Base-by-base conservation (phyloP, 2,888 invertebrate genomes). In the Chironomus tentans region DNA sequence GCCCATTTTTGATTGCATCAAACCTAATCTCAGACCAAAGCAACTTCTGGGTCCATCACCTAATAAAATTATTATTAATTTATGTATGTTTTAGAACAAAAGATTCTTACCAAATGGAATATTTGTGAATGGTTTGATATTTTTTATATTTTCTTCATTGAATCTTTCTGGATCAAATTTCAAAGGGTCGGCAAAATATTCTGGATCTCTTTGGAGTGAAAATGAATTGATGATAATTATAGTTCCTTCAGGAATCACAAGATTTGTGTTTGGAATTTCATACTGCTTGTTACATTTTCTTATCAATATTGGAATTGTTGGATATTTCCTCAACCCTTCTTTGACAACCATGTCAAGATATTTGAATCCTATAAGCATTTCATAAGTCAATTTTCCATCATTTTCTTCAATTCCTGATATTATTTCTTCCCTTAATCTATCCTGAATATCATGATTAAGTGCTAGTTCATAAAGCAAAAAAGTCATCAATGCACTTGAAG, bases 221-320 rank as follows among this genome's bases (percentile, higher is more conserved):
- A 24, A 18, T 15, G 21, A 28, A 28, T 6, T 13, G 3, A 71
- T 18, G 15, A 15, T 4, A 2, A 71, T 10, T 4, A n/a, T 5
- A 2, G 56, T 71, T 0, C 85, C 85, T 77, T 84, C 81, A 70
- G 85, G 85, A 77, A 86, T 83, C 4, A 82, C 79, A 75, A 85
- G 79, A 56, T 83, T 81, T 2, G 80, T 83, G 76, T 83, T 81
- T 0, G 85, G 84, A 62, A 86, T 71, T 76, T 80, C 82, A 79
- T 85, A 85, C 47, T 85, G 82, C 77, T 82, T 84, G 71, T 84
- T 86, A 77, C 85, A 85, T 77, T 83, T 81, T 70, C 86, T 81
- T 79, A 85, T 85, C 72, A 86, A 78, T 1, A 83, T 81, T 1
- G 85, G 81, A 82, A 85, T 81, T 2, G 86, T 84, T 38, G 86